These are phyloP conservation scores for Hemistola chrysoprasaria DNA, from an alignment of 2,888 invertebrate species.

Conservation along the genomic window DNA sequence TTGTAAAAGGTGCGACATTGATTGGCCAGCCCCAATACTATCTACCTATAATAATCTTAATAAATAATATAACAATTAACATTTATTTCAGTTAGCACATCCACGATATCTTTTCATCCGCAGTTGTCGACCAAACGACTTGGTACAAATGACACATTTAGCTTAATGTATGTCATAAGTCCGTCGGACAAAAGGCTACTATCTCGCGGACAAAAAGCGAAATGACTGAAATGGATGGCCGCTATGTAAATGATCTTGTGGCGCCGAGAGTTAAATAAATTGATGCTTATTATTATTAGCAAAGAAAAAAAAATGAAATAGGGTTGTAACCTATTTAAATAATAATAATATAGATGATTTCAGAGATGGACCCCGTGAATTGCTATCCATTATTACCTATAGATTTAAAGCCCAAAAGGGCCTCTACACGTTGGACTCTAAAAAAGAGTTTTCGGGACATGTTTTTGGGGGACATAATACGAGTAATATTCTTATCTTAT, in stretches of 20 bases:
- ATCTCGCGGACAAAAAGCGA: conserved; percentile 16
- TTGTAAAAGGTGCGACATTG: too few relatives aligned
- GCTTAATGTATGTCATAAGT: conserved; percentile 26
- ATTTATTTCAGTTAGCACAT: neutral
- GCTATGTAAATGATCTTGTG: conserved; percentile 11
- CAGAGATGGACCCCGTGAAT: too few relatives aligned
- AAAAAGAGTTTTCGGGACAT: too few relatives aligned
- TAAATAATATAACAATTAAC: too few relatives aligned
- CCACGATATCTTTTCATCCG: conserved; percentile 4
- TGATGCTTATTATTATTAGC: neutral
- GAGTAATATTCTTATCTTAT: too few relatives aligned
- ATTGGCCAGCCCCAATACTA: too few relatives aligned
- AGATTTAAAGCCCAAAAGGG: neutral
- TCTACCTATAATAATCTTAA: too few relatives aligned
- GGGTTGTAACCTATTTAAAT: too few relatives aligned
- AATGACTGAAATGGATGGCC: conserved; percentile 10
- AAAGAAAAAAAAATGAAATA: too few relatives aligned
- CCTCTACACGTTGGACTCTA: too few relatives aligned
- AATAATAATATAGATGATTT: too few relatives aligned
- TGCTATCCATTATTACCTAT: neutral
- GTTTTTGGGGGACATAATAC: too few relatives aligned
- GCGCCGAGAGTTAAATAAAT: neutral
- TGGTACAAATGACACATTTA: conserved; percentile 24
- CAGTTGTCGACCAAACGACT: conserved; percentile 3
- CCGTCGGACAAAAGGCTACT: conserved; percentile 20